phyloP scores from a whole-genome alignment of 2,113 vertebrate genomes.

The Amphilophus citrinellus region DNA sequence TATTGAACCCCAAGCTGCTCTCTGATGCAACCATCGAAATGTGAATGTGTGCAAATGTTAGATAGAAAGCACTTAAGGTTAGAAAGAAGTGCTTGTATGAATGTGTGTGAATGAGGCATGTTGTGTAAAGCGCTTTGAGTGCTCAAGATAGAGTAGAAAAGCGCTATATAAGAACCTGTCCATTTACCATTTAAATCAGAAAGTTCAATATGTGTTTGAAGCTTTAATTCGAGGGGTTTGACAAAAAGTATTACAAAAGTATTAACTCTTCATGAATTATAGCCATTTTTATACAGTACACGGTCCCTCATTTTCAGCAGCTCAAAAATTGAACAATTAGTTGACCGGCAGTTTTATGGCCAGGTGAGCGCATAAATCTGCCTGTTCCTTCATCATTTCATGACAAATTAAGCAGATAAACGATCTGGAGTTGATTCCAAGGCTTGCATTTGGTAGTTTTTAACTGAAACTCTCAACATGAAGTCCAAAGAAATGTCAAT shows the following conservation, averaged over 20 bases:
- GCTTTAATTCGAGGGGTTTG: not conserved
- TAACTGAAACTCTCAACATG: not conserved
- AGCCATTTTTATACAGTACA: not conserved
- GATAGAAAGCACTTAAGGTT: no score
- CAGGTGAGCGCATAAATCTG: rapidly evolving
- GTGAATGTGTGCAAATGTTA: no score
- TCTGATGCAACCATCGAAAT: no score
- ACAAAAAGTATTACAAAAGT: not conserved
- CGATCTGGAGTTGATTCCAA: not conserved
- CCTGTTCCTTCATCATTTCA: not conserved
- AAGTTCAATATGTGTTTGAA: not conserved
- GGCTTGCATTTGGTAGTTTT: not conserved
- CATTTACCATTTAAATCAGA: no score
- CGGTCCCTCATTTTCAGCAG: not conserved
- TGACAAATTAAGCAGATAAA: not conserved
- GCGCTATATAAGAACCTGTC: no score
- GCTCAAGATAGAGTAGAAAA: no score
- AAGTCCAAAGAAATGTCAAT: not conserved
- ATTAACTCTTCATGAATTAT: not conserved
- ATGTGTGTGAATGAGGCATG: no score
- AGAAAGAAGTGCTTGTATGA: no score
- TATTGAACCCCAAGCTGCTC: no score
- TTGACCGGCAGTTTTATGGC: not conserved
- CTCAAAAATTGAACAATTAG: not conserved
- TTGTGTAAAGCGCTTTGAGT: no score